Conservation (phyloP, 2,797 vertebrate species). For the Aselliscus stoliczkanus region DNA sequence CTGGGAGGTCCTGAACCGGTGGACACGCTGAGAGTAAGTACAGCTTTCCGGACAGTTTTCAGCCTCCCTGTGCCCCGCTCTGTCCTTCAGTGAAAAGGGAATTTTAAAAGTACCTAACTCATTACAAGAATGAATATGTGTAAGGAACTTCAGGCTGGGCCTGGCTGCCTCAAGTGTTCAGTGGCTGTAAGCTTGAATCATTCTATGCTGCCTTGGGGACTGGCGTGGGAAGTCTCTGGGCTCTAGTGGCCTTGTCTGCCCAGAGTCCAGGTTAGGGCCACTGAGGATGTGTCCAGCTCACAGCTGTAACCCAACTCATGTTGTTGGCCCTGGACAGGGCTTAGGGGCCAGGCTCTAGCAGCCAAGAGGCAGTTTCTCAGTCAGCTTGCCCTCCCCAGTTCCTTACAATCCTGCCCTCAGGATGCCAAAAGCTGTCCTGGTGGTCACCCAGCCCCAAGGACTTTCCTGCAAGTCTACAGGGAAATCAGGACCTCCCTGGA, state of each 20-base stretch:
- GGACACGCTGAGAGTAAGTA: not conserved
- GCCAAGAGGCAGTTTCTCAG: not conserved
- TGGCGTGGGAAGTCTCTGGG: not conserved
- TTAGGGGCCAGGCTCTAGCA: not conserved
- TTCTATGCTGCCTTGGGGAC: not conserved
- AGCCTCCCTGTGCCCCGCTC: not conserved
- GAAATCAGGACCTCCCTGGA: not conserved
- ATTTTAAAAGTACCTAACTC: not conserved
- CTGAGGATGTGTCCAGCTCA: not conserved
- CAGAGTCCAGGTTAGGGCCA: not conserved
- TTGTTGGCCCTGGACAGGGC: not conserved
- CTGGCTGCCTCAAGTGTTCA: not conserved
- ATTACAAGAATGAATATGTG: not conserved
- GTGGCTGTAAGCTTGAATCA: not conserved
- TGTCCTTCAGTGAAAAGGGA: not conserved
- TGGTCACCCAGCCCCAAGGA: fast-evolving
- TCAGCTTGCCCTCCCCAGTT: not conserved
- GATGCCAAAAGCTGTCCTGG: not conserved
- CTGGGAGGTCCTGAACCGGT: not conserved
- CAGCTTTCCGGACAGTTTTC: not conserved
- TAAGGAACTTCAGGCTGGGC: not conserved
- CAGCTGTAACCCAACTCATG: not conserved
- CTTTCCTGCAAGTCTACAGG: not conserved
- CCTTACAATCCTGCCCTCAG: not conserved
- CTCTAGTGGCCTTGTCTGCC: not conserved